Percentiles rank a stretch among this genome's conserved stretches.
Evolutionary conservation across 2,888 invertebrate genomes (phyloP).

Genomic region (Cinara cedri): DNA sequence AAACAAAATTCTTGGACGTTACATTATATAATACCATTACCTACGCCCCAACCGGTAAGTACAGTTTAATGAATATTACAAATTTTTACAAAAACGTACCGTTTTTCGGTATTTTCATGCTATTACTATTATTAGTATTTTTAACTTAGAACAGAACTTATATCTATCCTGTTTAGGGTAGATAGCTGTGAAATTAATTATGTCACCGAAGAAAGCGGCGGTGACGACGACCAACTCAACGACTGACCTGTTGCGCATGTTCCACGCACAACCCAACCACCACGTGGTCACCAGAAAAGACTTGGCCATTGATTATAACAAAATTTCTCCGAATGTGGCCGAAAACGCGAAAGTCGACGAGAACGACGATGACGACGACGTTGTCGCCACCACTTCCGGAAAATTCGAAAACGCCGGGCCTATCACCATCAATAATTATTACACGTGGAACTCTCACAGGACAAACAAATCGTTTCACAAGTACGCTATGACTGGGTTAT

Average conservation of each 20-base stretch:
- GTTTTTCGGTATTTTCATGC: too few species aligned
- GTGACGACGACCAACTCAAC: background rate
- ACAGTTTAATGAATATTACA: background rate
- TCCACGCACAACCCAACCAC: background rate
- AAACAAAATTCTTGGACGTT: too few species aligned
- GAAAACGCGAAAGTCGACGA: too few species aligned
- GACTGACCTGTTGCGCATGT: background rate
- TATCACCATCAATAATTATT: constrained; percentile 31
- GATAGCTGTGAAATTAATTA: background rate
- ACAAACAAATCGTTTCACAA: constrained; percentile 27
- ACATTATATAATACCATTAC: too few species aligned
- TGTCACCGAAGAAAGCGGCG: background rate
- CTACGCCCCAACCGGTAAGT: background rate
- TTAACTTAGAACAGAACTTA: too few species aligned
- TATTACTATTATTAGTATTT: too few species aligned
- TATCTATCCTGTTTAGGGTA: too few species aligned
- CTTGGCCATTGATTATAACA: background rate
- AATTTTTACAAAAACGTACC: background rate
- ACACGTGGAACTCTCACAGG: constrained; percentile 41
- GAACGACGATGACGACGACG: too few species aligned
- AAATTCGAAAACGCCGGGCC: background rate
- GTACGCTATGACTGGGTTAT: background rate
- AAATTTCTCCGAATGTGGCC: background rate
- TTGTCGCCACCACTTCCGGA: background rate
- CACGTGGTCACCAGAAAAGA: constrained; percentile 22